Evolutionary conservation across 2,888 invertebrate species (phyloP).

Genomic region (Crossocerus cetratus): DNA sequence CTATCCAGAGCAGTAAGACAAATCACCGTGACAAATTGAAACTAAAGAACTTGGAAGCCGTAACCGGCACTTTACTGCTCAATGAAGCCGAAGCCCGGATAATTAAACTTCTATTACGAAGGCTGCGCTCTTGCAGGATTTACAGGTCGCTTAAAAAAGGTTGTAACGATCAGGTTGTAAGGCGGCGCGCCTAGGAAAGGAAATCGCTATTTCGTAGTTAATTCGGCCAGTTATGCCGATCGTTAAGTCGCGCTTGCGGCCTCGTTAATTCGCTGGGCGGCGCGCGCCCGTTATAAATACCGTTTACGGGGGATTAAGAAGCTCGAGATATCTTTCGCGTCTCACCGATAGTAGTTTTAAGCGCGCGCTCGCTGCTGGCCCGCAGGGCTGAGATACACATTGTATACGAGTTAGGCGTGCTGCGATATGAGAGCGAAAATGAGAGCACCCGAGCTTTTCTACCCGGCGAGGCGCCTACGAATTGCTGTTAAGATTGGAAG

Average conservation of each 20-base stretch:
- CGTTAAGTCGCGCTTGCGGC: background rate
- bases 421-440: conserved; percentile 3
- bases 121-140: no score
- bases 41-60: no score
- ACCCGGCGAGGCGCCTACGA: background rate
- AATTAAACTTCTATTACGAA: no score
- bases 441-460: background rate
- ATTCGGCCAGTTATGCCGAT: no score
- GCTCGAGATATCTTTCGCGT: conserved; percentile 4
- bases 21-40: no score
- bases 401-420: conserved; percentile 16
- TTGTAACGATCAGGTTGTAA: no score
- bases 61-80: no score
- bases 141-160: no score
- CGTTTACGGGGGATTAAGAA: conserved; percentile 6
- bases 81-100: no score
- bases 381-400: background rate
- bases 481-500: conserved; percentile 7
- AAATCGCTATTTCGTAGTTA: no score
- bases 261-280: background rate
- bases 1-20: no score
- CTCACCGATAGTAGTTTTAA: conserved; percentile 19
- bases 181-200: no score
- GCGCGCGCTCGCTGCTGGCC: background rate
- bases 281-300: background rate